Evolutionary conservation across 2,113 vertebrate genomes (phyloP), one percentile per base, ranked within the genome.

Genomic region (Anser brachyrhynchus): DNA sequence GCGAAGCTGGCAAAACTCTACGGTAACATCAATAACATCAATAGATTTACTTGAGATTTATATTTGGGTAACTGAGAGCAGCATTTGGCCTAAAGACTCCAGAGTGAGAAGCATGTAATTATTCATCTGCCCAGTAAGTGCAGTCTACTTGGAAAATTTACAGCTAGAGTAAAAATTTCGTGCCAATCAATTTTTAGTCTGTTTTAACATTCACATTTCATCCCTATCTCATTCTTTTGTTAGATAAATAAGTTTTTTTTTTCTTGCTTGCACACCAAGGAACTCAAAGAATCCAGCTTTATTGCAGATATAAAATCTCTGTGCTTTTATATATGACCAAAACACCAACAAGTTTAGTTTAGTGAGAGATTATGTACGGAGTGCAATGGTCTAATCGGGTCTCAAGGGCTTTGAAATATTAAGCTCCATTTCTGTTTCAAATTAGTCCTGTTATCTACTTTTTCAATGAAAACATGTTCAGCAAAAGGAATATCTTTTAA

Each of bases 241-340:
- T 96, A 91, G 84, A 94, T 96, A 97, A 96, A 89, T 83, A 95
- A 95, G 86, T 90, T 66, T 89, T 96, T 94, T 94, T 94, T 78
- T 61, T 93, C 73, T 87, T 76, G 5, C 70, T 92, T 41, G 15
- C 41, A 80, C 59, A 89, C 89, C 61, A 91, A 66, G 91, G 57
- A 88, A 29, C 57, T 96, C 58, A 33, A 39, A 72, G 54, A 89
- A 51, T 66, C 86, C 89, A 39, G 9, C 11, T 92, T 83, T 81
- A 41, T 93, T 97, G 67, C 91, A 90, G 79, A 85, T 93, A 82
- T 57, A 83, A 91, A 95, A 35, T 18, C 76, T 94, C 61, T 52
- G 58, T 82, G 66, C 76, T 96, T 51, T 51, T 97, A 97, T 93
- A 57, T 10, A 20, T 87, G 59, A 89, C 91, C 82, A 96, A 97